Evolutionary conservation across 2,113 vertebrate genomes (phyloP), one percentile per base, ranked within the genome.

Genomic region (Grammomys dolichurus): DNA sequence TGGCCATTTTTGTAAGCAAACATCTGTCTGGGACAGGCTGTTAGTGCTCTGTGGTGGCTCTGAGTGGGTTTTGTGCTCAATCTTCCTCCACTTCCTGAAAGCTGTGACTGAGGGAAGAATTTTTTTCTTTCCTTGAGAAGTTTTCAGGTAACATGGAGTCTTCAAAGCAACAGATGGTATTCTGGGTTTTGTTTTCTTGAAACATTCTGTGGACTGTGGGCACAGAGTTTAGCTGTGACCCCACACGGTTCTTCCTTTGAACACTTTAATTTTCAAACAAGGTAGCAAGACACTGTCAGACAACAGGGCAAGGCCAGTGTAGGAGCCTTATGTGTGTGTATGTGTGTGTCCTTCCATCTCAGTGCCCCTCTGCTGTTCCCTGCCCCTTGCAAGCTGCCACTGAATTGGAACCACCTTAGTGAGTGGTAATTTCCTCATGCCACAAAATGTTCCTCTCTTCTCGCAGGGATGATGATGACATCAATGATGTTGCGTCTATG

Each of bases 401-500:
- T 0, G 1, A 16, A 7, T 20, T 16, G 85, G 82, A 78, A n/a
- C 3, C 11, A 0, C 77, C 24, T 48, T 16, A 20, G 2, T 0
- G 51, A 89, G 33, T 14, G 46, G 11, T 3, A 58, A 17, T 65
- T 58, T 17, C 69, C 19, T 7, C 63, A 28, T 76, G 28, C 4
- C 17, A 75, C n/a, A 58, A 54, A 90, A 54, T 58, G 11, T 75
- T 5, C 84, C 89, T 65, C 67, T 43, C 43, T 60, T 48, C 85
- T 80, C 40, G 56, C 97, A 99, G 99, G 98, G 99, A 99, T 76
- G 99, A 99, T 0, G 99, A 99, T 16, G 99, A 99, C 96, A 99
- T 99, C 96, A 99, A 99, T 14, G 99, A 99, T 12, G 99, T 99
- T 94, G 99, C 99, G 6, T 99, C 99, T 4, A 99, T 99, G 99